Percentiles rank a stretch among this genome's conserved stretches.
phyloP scores from a whole-genome alignment of 2,888 invertebrate genomes.

The Abrostola tripartita region DNA sequence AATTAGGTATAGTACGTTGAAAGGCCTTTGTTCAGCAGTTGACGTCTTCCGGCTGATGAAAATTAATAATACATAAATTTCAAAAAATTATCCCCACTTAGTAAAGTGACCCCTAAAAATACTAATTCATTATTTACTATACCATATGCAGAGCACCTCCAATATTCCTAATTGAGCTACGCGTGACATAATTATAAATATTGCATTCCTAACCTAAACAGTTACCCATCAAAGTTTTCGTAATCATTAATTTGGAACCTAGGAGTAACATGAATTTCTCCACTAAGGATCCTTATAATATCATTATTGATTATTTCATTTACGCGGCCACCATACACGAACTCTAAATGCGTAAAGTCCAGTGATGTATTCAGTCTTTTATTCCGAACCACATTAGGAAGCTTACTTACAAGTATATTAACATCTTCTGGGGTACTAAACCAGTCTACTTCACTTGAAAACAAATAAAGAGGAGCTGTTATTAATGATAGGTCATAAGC shows the following conservation, averaged over 20 bases:
- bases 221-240: neutral
- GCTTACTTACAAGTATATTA: slow-evolving; percentile 58
- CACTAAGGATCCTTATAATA: slow-evolving; percentile 63
- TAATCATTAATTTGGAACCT: slow-evolving; percentile 3
- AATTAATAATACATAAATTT: no score
- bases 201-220: no score
- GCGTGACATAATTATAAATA: no score
- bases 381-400: slow-evolving; percentile 68
- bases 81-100: no score
- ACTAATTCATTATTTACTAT: no score
- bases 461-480: slow-evolving; percentile 70
- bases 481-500: slow-evolving; percentile 71
- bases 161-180: no score
- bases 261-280: neutral
- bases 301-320: slow-evolving; percentile 72
- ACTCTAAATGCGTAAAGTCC: slow-evolving; percentile 80
- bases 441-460: slow-evolving; percentile 78
- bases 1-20: no score
- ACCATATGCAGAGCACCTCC: no score
- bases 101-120: no score
- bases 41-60: no score
- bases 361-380: slow-evolving; percentile 68
- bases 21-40: no score
- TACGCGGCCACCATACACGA: slow-evolving; percentile 74
- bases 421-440: slow-evolving; percentile 73